phyloP scores from a whole-genome alignment of 1,140 invertebrate species.

The Hyles vespertilio region DNA sequence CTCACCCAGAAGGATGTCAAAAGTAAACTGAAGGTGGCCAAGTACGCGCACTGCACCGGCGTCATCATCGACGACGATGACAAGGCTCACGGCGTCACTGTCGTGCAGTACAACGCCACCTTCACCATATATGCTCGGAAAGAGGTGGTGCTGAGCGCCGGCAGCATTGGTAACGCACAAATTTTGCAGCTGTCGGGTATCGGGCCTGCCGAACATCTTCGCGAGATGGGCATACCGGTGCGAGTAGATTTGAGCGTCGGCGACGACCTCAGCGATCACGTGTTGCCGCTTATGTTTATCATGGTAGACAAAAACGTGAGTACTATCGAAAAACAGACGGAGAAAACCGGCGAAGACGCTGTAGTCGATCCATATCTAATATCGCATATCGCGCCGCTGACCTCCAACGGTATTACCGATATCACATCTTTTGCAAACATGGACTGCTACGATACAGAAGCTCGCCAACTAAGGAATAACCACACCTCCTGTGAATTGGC shows the following conservation, averaged over 20 bases:
- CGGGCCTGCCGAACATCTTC: conserved; percentile 78
- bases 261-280: conserved; percentile 86
- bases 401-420: conserved; percentile 71
- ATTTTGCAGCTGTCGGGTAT: conserved; percentile 86
- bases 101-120: conserved; percentile 25
- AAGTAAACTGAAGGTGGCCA: conserved; percentile 81
- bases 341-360: conserved; percentile 47
- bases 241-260: conserved; percentile 81
- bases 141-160: conserved; percentile 85
- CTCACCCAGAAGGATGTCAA: conserved; percentile 65
- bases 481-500: conserved; percentile 37
- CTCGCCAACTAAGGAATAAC: conserved; percentile 27
- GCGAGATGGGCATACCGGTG: conserved; percentile 75
- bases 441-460: conserved; percentile 57
- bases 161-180: conserved; percentile 82
- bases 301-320: conserved; percentile 53
- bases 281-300: conserved; percentile 58
- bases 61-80: conserved; percentile 84
- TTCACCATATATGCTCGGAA: conserved; percentile 65
- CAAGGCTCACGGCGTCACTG: conserved; percentile 79
- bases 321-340: conserved; percentile 28
- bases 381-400: conserved; percentile 53
- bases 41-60: conserved; percentile 80
- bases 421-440: conserved; percentile 73
- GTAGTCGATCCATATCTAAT: conserved; percentile 44